phyloP scores from a whole-genome alignment of 2,797 vertebrate genomes.

The Fratercula arctica region DNA sequence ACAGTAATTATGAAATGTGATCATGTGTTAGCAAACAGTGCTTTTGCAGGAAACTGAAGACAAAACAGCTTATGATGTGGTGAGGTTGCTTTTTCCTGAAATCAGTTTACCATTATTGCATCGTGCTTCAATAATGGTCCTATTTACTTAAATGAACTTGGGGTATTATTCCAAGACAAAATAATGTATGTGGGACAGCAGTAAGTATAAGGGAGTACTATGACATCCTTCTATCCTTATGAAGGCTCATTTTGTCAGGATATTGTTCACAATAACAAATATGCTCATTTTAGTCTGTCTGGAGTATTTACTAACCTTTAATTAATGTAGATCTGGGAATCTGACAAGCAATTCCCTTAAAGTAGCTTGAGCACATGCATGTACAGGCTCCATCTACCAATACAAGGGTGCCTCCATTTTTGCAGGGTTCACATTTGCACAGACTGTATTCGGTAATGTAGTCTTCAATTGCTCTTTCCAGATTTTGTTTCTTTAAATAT shows the following conservation, averaged over 20 bases:
- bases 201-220: background rate
- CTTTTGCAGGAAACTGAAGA: background rate
- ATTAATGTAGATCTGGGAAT: slow-evolving; percentile 45
- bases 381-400: slow-evolving; percentile 85
- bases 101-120: background rate
- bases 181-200: background rate
- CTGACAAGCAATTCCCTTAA: slow-evolving; percentile 85
- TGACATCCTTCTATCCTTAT: background rate
- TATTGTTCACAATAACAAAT: background rate
- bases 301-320: slow-evolving; percentile 65
- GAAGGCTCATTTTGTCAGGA: background rate
- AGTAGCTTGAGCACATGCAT: slow-evolving; percentile 80
- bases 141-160: background rate
- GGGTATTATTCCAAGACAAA: background rate
- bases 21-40: background rate
- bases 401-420: slow-evolving; percentile 84
- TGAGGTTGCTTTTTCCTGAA: background rate
- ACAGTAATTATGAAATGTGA: background rate
- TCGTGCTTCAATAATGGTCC: background rate
- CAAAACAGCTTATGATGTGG: background rate
- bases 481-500: slow-evolving; percentile 78
- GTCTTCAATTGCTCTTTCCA: slow-evolving; percentile 81
- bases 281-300: background rate
- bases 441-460: slow-evolving; percentile 84
- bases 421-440: slow-evolving; percentile 88